Evolutionary conservation across 1,140 invertebrate genomes (phyloP), one percentile per base, ranked within the genome.

Genomic region (Drosophila nebulosa): DNA sequence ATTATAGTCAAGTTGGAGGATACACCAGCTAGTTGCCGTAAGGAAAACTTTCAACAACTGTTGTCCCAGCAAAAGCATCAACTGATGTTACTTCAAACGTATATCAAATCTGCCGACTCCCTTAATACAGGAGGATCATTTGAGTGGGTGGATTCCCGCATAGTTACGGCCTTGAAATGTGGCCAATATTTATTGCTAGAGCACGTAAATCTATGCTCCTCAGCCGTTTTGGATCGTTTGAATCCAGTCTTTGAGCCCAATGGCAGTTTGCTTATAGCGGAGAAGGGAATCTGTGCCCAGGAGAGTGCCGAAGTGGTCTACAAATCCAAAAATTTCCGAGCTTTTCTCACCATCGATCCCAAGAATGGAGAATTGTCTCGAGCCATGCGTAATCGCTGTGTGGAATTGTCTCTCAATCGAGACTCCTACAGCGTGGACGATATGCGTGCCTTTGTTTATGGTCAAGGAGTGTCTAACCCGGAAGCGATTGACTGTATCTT

Each of bases 301-400:
- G 96, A 96, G 52, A 92, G 95, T 55, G 93, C 97, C 18, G 93
- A 95, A 51, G 93, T 94, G 24, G 94, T 99, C 14, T 94, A 92
- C 79, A 98, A 98, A 1, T 97, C 99, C 91, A 93, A 94, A 32
- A 94, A 99, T 89, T 99, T 99, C 90, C 94, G 98, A 53, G 93
- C 99, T 14, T 98, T 99, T 90, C 94, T 99, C 32, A 96, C 97
- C 0, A 97, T 99, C 95, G 96, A 99, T 93, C 97, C 98, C 0
- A 95, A 95, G 79, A 95, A 97, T 93, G 98, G 98, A 0, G 97
- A 99, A 92, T 96, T 99, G 64, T 99, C 99, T 3, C 94, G 98
- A 86, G 98, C 99, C 0, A 99, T 99, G 98, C 94, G 98, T 66
- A 99, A 99, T 91, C 94, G 99, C 90, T 98, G 98, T 3, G 94